Percentiles rank a stretch among this genome's conserved stretches.
phyloP scores from a whole-genome alignment of 1,140 invertebrate genomes.

The Leptinotarsa defecta region DNA sequence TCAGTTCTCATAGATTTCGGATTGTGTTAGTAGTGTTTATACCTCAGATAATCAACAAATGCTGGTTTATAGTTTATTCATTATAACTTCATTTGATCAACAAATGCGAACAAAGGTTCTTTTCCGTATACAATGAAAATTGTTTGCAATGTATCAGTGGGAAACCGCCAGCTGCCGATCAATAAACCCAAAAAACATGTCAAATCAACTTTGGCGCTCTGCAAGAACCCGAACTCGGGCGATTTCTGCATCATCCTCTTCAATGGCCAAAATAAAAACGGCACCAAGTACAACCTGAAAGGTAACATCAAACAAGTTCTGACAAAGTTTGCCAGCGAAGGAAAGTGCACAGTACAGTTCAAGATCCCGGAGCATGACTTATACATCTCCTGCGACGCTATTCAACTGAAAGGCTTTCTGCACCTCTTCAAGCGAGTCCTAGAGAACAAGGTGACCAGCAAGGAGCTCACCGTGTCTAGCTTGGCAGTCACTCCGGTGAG shows the following conservation, averaged over 20 bases:
- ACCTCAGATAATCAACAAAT: too few relatives aligned
- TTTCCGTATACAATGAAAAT: constrained; percentile 66
- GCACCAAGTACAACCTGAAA: constrained; percentile 70
- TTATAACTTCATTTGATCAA: too few relatives aligned
- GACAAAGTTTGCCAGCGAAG: constrained; percentile 71
- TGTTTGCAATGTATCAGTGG: constrained; percentile 66
- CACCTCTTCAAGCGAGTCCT: constrained; percentile 66
- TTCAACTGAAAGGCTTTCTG: constrained; percentile 72
- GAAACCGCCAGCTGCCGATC: constrained; percentile 61
- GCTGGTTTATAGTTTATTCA: too few relatives aligned
- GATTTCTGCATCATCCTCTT: constrained; percentile 69
- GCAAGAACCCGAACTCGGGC: constrained; percentile 63
- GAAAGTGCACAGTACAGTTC: constrained; percentile 75
- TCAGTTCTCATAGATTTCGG: too few relatives aligned
- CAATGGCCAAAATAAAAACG: constrained; percentile 66
- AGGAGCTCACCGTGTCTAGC: constrained; percentile 61
- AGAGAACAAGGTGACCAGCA: constrained; percentile 63
- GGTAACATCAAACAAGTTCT: constrained; percentile 69
- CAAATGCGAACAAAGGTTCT: too few relatives aligned
- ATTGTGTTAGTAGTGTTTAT: too few relatives aligned
- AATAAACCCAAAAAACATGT: constrained; percentile 58
- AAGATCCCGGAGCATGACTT: constrained; percentile 71
- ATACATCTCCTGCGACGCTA: constrained; percentile 67
- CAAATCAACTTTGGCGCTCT: constrained; percentile 68
- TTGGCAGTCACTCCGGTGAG: constrained; percentile 58